Conservation (phyloP, 1,140 invertebrate genomes). For the Lordiphosa collinella region DNA sequence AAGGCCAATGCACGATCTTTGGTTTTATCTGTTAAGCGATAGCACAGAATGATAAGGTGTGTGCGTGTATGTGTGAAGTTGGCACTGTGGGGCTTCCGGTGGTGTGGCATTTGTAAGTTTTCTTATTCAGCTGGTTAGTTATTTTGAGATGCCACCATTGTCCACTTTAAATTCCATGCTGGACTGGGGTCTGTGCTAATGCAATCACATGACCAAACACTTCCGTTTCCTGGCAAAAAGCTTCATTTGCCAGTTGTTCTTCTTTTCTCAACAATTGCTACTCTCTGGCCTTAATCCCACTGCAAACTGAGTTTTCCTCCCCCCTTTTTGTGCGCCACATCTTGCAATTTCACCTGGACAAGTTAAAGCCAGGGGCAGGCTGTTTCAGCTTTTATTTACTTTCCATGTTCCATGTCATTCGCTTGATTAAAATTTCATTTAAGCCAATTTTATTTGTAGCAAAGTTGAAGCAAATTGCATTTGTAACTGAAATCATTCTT, state of each 20-base stretch:
- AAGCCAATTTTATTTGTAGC: no score
- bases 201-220: neutral
- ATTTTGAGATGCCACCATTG: neutral
- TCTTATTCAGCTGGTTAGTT: conserved; percentile 2
- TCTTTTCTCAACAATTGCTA: no score
- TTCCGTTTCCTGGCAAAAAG: neutral
- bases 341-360: no score
- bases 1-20: conserved; percentile 48
- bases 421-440: no score
- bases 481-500: no score
- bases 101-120: conserved; percentile 4
- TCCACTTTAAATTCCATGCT: neutral
- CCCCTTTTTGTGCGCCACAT: no score
- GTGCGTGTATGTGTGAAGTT: conserved; percentile 1
- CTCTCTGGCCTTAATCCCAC: no score
- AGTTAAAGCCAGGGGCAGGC: no score
- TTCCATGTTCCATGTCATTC: no score
- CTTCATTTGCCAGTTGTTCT: neutral
- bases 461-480: no score
- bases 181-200: neutral
- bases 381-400: no score
- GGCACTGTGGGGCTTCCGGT: conserved; percentile 4
- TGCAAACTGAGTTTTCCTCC: no score
- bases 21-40: conserved; percentile 31
- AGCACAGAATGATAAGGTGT: conserved; percentile 9